Conservation (phyloP, 2,113 vertebrate genomes). For the Podarcis raffonei region DNA sequence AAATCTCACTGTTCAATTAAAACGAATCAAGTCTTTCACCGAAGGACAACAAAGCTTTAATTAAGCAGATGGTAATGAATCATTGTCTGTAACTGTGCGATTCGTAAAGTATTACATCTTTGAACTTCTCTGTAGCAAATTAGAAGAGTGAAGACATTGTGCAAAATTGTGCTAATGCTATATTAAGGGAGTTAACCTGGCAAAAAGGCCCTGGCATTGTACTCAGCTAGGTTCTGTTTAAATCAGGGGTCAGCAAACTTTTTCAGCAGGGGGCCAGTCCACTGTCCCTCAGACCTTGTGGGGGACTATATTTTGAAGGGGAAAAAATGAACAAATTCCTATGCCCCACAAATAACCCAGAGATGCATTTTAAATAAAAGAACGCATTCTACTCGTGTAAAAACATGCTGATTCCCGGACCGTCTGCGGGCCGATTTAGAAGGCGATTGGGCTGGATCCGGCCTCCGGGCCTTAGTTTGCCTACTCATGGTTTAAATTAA, state of each 20-base stretch:
- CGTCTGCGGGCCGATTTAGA: too few species aligned
- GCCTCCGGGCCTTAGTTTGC: too few species aligned
- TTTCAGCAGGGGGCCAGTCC: too few species aligned
- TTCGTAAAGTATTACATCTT: constrained; percentile 32
- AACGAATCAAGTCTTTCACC: constrained; percentile 54
- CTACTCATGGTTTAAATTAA: too few species aligned
- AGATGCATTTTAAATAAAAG: too few species aligned
- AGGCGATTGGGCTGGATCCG: too few species aligned
- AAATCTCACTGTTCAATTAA: constrained; percentile 49
- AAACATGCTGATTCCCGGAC: too few species aligned
- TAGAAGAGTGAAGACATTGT: not conserved
- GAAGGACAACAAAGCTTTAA: constrained; percentile 71
- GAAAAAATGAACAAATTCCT: too few species aligned
- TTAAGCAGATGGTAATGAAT: constrained; percentile 29
- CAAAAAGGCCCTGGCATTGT: not conserved
- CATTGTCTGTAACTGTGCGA: constrained; percentile 12
- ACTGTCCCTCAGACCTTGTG: too few species aligned
- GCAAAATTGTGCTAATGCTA: not conserved
- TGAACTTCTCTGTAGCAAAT: constrained; percentile 11
- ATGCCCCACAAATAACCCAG: too few species aligned
- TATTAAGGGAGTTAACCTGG: not conserved
- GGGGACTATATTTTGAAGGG: too few species aligned
- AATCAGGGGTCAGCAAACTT: not conserved
- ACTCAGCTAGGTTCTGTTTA: not conserved
- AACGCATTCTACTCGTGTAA: too few species aligned